A percentile compares a stretch with the other conserved stretches of the same genome.
Conservation (phyloP, 2,113 vertebrate species). For the Cepphus grylle region DNA sequence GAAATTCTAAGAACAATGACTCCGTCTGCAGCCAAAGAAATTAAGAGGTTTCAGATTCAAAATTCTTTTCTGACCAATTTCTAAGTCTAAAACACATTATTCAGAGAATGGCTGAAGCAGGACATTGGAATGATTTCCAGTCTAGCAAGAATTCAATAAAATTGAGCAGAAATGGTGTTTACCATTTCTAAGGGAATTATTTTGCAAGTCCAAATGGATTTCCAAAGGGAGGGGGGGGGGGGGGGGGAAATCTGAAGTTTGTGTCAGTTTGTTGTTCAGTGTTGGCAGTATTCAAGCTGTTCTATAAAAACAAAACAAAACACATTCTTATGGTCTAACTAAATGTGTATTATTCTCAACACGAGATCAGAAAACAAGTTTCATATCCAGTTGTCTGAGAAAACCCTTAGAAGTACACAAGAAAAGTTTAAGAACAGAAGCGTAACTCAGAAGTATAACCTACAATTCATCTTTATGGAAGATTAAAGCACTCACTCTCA, state of each 20-base stretch:
- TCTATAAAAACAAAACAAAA: background rate
- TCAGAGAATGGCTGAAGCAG: background rate
- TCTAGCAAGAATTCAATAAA: background rate
- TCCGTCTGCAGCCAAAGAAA: conserved; percentile 38
- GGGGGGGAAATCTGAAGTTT: too few relatives aligned
- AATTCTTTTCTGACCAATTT: background rate
- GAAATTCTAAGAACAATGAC: conserved; percentile 35
- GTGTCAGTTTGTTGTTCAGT: background rate
- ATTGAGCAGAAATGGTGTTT: background rate
- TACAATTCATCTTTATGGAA: background rate
- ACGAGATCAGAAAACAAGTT: background rate
- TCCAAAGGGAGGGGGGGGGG: background rate
- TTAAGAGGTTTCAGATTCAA: background rate
- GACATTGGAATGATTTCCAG: background rate
- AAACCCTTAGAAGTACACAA: background rate
- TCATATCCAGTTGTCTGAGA: background rate
- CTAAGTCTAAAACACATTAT: background rate
- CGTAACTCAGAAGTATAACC: background rate
- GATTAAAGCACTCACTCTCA: background rate
- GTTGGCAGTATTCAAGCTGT: background rate
- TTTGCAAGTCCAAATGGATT: conserved; percentile 7
- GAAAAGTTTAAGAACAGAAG: background rate
- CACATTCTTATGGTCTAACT: background rate
- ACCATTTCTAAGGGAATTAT: conserved; percentile 16
- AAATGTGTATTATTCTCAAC: background rate